These are phyloP conservation scores for Spodoptera exigua DNA, from an alignment of 2,888 invertebrate species.

Conservation along the genomic window DNA sequence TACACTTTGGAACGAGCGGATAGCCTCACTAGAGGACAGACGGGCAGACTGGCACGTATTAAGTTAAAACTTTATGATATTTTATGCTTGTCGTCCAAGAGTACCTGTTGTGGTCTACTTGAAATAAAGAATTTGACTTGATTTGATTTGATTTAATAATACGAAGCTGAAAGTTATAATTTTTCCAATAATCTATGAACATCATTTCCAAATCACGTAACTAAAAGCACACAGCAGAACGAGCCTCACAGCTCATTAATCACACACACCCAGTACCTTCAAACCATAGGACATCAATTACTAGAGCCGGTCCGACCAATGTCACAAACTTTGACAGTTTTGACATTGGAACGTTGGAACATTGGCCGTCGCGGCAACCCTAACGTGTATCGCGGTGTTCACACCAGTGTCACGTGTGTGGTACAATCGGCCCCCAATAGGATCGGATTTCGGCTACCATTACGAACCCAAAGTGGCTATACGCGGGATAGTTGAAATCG, in stretches of 20 bases:
- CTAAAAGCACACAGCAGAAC: neutral
- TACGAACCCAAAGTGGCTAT: constrained; percentile 61
- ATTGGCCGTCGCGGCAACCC: constrained; percentile 33
- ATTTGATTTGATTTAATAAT: no score
- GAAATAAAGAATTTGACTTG: no score
- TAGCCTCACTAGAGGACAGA: no score
- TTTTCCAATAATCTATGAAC: no score
- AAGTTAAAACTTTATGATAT: no score
- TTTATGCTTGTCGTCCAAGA: no score
- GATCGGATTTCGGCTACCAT: constrained; percentile 64
- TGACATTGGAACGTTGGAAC: constrained; percentile 38
- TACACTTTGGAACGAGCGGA: no score
- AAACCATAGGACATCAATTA: constrained; percentile 47
- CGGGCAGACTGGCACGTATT: no score
- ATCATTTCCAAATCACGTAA: neutral
- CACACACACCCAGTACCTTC: constrained; percentile 42
- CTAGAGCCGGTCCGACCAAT: constrained; percentile 23
- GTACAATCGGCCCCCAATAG: constrained; percentile 57
- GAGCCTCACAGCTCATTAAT: constrained; percentile 47
- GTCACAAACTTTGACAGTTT: constrained; percentile 55
- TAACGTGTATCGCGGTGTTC: constrained; percentile 56
- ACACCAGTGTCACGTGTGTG: constrained; percentile 64
- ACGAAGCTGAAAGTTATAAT: no score
- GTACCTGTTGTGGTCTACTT: no score
- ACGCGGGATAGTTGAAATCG: constrained; percentile 60